Conservation (phyloP, 2,113 vertebrate genomes). For the Capricornis sumatraensis region DNA sequence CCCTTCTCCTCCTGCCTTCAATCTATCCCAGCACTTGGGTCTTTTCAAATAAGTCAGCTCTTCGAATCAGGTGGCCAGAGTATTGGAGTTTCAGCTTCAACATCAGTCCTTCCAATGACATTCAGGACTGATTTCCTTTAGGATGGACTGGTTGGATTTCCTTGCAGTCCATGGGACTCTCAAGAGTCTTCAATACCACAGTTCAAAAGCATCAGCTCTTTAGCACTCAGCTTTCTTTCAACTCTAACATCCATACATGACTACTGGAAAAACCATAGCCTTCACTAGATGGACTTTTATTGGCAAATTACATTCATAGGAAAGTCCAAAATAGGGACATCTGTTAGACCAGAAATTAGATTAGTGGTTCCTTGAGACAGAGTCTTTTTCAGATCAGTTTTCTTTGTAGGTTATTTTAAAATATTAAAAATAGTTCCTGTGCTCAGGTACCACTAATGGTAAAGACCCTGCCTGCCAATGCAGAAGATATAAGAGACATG, state of each 20-base stretch:
- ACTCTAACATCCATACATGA: background rate
- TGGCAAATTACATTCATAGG: background rate
- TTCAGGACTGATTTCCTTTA: background rate
- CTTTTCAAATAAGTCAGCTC: background rate
- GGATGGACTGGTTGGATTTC: background rate
- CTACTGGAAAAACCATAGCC: background rate
- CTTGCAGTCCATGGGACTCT: background rate
- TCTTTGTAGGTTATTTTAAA: background rate
- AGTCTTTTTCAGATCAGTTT: background rate
- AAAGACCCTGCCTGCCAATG: background rate
- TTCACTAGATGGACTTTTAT: background rate
- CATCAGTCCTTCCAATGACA: background rate
- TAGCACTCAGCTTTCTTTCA: background rate
- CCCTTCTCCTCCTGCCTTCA: background rate
- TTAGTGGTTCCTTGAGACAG: background rate
- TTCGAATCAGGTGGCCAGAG: background rate
- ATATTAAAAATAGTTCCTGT: background rate
- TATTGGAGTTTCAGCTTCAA: background rate
- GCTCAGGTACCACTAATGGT: background rate
- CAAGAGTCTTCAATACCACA: background rate
- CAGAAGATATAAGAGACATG: background rate
- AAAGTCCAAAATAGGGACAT: background rate
- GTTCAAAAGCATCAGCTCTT: background rate
- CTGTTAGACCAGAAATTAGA: background rate
- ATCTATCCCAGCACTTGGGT: background rate